These are phyloP conservation scores for Cremastinae sp. DNA, from an alignment of 2,888 invertebrate genomes.

Conservation along the genomic window DNA sequence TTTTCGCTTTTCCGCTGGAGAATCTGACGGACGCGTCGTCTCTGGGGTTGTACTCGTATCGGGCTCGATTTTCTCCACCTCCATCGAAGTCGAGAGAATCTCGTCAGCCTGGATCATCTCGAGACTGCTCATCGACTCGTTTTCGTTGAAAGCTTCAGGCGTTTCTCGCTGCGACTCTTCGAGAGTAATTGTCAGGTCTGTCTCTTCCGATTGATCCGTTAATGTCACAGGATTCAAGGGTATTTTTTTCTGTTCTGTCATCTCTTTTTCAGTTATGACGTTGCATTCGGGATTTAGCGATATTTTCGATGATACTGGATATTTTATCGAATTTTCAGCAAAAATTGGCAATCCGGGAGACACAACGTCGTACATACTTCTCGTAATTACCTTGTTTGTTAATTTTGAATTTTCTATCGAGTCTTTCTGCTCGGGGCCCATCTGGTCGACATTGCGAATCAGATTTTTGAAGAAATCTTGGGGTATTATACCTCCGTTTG, in stretches of 20 bases:
- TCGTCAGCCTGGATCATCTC: neutral
- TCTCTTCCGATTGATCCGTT: constrained; percentile 16
- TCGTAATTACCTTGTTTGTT: constrained; percentile 51
- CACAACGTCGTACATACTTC: constrained; percentile 23
- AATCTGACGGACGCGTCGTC: constrained; percentile 25
- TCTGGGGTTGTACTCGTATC: neutral
- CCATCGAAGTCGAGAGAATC: neutral
- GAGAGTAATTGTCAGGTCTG: constrained; percentile 5
- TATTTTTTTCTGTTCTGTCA: neutral
- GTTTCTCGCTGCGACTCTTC: neutral
- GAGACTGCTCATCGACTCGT: neutral
- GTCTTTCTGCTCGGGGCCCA: constrained; percentile 21
- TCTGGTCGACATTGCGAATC: constrained; percentile 62
- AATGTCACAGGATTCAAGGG: neutral
- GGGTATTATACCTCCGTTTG: constrained; percentile 68
- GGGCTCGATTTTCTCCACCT: neutral
- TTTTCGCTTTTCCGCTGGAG: constrained; percentile 15
- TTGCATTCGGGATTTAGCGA: constrained; percentile 13
- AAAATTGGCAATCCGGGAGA: constrained; percentile 34
- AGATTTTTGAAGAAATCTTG: constrained; percentile 69
- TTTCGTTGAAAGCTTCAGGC: constrained; percentile 4
- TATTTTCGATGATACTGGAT: constrained; percentile 11
- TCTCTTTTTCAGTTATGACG: neutral
- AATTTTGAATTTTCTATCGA: constrained; percentile 49
- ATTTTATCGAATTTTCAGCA: constrained; percentile 12